Conservation (phyloP, 2,888 invertebrate species). For the Melitaea athalia region DNA sequence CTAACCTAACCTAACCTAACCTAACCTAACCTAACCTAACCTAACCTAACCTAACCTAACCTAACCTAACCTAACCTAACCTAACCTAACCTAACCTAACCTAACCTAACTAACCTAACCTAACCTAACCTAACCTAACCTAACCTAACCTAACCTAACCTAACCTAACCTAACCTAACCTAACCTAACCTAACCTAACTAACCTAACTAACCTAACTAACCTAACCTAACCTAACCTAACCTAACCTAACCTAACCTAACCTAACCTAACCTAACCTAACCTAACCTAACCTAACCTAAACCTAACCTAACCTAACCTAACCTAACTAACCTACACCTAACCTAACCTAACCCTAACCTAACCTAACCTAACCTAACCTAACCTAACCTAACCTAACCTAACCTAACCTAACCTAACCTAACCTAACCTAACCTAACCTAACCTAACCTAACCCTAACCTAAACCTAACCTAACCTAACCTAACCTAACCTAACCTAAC, state of each 20-base stretch:
- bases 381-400: slow-evolving; percentile 12
- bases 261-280: slow-evolving; percentile 12
- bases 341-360: too few species aligned
- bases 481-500: too few species aligned
- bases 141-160: slow-evolving; percentile 42
- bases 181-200: slow-evolving; percentile 34
- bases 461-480: slow-evolving; percentile 1
- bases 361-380: slow-evolving; percentile 12
- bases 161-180: slow-evolving; percentile 35
- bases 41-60: slow-evolving; percentile 39
- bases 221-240: slow-evolving; percentile 13
- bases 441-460: slow-evolving; percentile 1
- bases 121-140: slow-evolving; percentile 39
- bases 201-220: slow-evolving; percentile 27
- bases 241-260: slow-evolving; percentile 12
- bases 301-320: too few species aligned
- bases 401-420: slow-evolving; percentile 9
- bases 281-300: slow-evolving; percentile 12
- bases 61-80: slow-evolving; percentile 37
- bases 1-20: slow-evolving; percentile 39
- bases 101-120: slow-evolving; percentile 41
- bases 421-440: background rate
- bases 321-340: too few species aligned
- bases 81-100: slow-evolving; percentile 42
- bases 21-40: slow-evolving; percentile 40